Evolutionary conservation across 2,888 invertebrate species (phyloP).

Genomic region (Pegoplata infirma): DNA sequence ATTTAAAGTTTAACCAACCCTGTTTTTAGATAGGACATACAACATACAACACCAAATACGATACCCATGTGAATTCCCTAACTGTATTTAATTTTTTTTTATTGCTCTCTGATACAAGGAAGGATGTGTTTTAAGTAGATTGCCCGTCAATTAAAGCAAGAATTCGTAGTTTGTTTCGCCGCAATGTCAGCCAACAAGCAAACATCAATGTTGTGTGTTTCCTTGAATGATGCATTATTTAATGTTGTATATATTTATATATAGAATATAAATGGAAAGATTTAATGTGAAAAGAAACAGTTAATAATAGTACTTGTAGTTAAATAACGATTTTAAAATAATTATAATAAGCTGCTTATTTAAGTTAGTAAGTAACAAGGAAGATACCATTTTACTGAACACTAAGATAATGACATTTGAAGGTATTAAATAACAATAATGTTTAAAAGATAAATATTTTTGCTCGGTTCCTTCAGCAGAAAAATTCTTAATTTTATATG

Average conservation of each 20-base stretch:
- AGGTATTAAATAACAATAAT: no score
- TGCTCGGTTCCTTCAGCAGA: no score
- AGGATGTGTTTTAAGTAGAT: slow-evolving; percentile 5
- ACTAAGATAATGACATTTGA: no score
- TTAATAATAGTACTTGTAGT: slow-evolving; percentile 17
- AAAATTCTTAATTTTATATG: no score
- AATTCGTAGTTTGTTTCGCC: background rate
- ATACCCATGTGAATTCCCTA: no score
- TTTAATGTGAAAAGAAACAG: slow-evolving; percentile 7
- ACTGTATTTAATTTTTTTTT: no score
- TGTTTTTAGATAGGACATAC: no score
- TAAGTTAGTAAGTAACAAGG: no score
- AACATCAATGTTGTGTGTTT: background rate
- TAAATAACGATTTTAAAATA: slow-evolving; percentile 18
- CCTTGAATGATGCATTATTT: background rate
- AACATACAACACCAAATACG: no score
- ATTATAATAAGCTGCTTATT: slow-evolving; percentile 26
- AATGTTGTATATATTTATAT: background rate
- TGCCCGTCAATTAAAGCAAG: background rate
- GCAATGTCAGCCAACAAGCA: background rate
- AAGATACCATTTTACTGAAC: no score
- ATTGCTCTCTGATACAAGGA: background rate
- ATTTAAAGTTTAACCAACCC: no score
- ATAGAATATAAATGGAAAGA: background rate
- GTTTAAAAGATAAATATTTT: no score